phyloP scores from a whole-genome alignment of 2,888 invertebrate genomes.

The Eretmocerus hayati region DNA sequence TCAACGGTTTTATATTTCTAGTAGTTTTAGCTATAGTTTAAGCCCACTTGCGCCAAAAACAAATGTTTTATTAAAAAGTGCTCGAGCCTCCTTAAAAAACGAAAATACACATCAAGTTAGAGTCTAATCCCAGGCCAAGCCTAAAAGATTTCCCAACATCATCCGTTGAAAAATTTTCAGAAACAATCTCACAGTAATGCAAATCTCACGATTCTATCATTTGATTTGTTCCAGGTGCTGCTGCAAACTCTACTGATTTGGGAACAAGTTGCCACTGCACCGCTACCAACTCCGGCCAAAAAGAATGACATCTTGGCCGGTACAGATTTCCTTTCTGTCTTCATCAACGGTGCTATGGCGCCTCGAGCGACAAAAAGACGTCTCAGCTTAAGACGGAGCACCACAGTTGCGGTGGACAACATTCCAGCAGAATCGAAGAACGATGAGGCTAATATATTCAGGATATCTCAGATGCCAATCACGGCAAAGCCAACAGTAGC shows the following conservation, averaged over 20 bases:
- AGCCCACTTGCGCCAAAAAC: no score
- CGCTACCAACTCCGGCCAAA: constrained; percentile 29
- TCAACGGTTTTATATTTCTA: no score
- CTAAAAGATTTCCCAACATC: no score
- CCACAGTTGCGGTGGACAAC: constrained; percentile 29
- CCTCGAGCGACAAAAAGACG: constrained; percentile 34
- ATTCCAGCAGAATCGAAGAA: constrained; percentile 39
- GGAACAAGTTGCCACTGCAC: constrained; percentile 33
- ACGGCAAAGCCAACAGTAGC: constrained; percentile 14
- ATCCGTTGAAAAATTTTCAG: no score
- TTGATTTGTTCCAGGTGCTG: constrained; percentile 35
- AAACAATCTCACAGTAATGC: no score
- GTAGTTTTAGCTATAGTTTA: no score
- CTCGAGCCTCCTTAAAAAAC: no score
- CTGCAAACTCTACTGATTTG: constrained; percentile 37
- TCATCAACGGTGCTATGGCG: constrained; percentile 46
- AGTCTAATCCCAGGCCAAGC: no score
- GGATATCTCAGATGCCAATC: constrained; percentile 42
- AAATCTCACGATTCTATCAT: background rate
- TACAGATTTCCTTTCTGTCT: constrained; percentile 47
- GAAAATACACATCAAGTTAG: no score
- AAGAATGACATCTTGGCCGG: constrained; percentile 48
- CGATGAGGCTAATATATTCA: constrained; percentile 42
- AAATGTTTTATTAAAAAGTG: no score
- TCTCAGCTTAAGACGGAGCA: constrained; percentile 22